Conservation (phyloP, 2,113 vertebrate genomes). For the Clupea harengus region DNA sequence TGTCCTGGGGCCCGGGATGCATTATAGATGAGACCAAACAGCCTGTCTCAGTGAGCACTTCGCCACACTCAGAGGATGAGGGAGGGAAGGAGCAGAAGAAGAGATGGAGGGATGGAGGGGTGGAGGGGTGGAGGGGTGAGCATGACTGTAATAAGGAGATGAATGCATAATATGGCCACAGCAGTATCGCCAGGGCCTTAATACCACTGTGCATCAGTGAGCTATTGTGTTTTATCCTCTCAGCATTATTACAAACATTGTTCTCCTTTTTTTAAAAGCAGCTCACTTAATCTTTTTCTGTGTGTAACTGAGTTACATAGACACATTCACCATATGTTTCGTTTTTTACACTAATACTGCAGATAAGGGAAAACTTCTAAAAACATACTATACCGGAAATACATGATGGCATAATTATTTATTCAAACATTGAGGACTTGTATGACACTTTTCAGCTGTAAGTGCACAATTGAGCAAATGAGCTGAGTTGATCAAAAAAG, state of each 20-base stretch:
- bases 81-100: slow-evolving; percentile 55
- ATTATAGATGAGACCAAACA: slow-evolving; percentile 75
- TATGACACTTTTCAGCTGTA: not conserved
- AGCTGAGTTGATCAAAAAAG: not conserved
- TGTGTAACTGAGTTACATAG: not conserved
- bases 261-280: not conserved
- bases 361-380: not conserved
- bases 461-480: not conserved
- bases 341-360: not conserved
- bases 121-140: slow-evolving; percentile 28
- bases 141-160: slow-evolving; percentile 41
- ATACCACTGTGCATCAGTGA: not conserved
- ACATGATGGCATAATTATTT: not conserved
- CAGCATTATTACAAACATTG: slow-evolving; percentile 8
- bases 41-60: slow-evolving; percentile 69
- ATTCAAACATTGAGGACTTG: not conserved
- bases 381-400: not conserved
- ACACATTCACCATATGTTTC: not conserved
- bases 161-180: slow-evolving; percentile 16
- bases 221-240: slow-evolving; percentile 1
- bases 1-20: slow-evolving; percentile 72
- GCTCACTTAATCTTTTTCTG: not conserved
- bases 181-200: not conserved
- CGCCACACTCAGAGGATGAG: slow-evolving; percentile 56
- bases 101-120: slow-evolving; percentile 42